Base-by-base conservation (phyloP, 2,797 vertebrate species). In the Enteromius anoplus region DNA sequence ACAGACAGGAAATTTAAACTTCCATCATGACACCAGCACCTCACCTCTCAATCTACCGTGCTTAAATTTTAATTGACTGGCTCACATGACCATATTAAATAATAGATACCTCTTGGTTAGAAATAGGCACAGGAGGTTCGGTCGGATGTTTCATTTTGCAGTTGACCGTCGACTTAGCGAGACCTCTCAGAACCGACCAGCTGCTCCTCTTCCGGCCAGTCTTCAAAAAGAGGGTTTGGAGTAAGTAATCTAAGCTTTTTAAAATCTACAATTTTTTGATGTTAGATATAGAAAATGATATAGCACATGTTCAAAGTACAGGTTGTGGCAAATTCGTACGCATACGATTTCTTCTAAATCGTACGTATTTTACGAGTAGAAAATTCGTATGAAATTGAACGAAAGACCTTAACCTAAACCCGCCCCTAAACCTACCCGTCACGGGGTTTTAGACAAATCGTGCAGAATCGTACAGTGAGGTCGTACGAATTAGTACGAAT, bases 31-130 rank as follows among this genome's bases (percentile, higher is more conserved):
- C 83, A 85, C 89, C 92, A 91, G 92, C 91, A 94, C 92, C 94
- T 93, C 93, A 93, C 92, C 62, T 78, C 55, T 81, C 82, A 84
- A 82, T 94, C 93, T 90, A 92, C 88, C 86, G 94, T 95, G 92
- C 85, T 96, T 95, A 96, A 97, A 96, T 95, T 96, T 97, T 97
- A 95, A 96, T 97, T 94, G 92, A 90, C 91, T 87, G 76, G 68
- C 93, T 93, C 97, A 98, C 94, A 96, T 98, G 97, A 95, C 95
- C 82, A 95, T 93, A 92, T 94, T 97, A 95, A 97, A 98, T 98
- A 96, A 99, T 98, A 95, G 96, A 98, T 97, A 92, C 91, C 89
- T 92, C 83, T 90, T 90, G 92, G 92, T 95, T 96, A 96, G 95
- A 96, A 97, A 97, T 97, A 96, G 95, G 96, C 94, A 85, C 91